Conservation (phyloP, 2,888 invertebrate species). For the Hecatera dysodea region DNA sequence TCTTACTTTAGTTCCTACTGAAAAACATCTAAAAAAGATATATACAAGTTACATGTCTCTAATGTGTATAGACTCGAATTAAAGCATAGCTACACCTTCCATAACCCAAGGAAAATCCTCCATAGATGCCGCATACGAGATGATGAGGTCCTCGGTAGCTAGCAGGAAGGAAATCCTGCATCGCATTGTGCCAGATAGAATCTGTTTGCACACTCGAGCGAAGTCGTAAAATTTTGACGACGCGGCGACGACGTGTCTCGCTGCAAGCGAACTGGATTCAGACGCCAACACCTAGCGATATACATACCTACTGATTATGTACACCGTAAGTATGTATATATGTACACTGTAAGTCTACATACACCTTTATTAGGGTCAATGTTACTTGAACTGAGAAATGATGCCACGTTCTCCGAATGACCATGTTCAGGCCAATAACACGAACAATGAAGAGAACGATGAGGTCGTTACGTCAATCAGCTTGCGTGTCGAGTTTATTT, state of each 20-base stretch:
- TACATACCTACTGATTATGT: slow-evolving; percentile 25
- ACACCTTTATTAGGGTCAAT: slow-evolving; percentile 32
- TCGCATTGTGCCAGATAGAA: slow-evolving; percentile 60
- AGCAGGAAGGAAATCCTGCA: slow-evolving; percentile 63
- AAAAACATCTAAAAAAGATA: neutral
- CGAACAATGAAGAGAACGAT: slow-evolving; percentile 38
- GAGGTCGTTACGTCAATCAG: slow-evolving; percentile 40
- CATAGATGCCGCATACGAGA: slow-evolving; percentile 25
- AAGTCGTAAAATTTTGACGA: slow-evolving; percentile 67
- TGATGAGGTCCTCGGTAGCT: slow-evolving; percentile 43
- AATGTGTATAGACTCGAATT: neutral
- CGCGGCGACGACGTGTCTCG: slow-evolving; percentile 57
- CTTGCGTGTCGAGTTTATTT: slow-evolving; percentile 58
- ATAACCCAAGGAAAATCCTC: slow-evolving; percentile 19
- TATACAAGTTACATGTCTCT: neutral
- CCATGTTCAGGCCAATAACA: slow-evolving; percentile 30
- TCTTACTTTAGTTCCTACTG: neutral
- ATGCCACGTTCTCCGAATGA: slow-evolving; percentile 1
- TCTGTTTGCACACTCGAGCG: slow-evolving; percentile 63
- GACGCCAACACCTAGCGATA: slow-evolving; percentile 39
- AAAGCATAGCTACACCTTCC: neutral
- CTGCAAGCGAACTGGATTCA: slow-evolving; percentile 47
- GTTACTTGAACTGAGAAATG: slow-evolving; percentile 21
- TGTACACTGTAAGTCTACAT: slow-evolving; percentile 16
- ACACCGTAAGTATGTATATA: slow-evolving; percentile 24